Evolutionary conservation across 2,113 vertebrate species (phyloP), one percentile per base, ranked within the genome.

Genomic region (Odobenus rosmarus): DNA sequence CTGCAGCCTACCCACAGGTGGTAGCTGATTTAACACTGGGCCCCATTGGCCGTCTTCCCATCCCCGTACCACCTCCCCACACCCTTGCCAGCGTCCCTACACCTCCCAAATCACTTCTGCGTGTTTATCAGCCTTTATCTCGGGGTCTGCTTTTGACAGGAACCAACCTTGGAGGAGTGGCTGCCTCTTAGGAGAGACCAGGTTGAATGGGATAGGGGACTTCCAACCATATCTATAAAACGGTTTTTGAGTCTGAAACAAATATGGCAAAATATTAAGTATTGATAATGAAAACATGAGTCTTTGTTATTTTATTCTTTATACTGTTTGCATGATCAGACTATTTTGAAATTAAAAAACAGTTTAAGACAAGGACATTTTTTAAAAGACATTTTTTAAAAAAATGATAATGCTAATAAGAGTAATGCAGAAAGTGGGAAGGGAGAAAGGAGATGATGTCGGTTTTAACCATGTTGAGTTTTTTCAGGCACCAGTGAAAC

Each of bases 341-440:
- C 88, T 92, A 46, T 39, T 79, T 87, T 95, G 33, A 72, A 95
- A 92, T 64, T 77, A 62, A 46, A 74, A 94, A 62, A 16, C n/a
- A 79, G 21, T 57, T 89, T 83, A 86, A 67, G 19, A 51, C 36
- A 79, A 55, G 53, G 15, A 71, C n/a, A n/a, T n/a, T n/a, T n/a
- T n/a, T n/a, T n/a, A n/a, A n/a, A n/a, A n/a, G n/a, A n/a, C n/a
- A n/a, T n/a, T 69, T 18, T 59, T 69, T 18, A 18, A n/a, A n/a
- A 53, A 51, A 69, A 87, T 42, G 19, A 51, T 36, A 4, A 49
- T 42, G 19, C 79, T 87, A 46, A 28, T 39, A 42, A 64, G 46
- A 77, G 11, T 62, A 81, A 61, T 72, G 11, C 55, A 64, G 49
- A 95, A 46, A 14, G 59, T 71, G 10, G n/a, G 11, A 76, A n/a